phyloP scores from a whole-genome alignment of 2,113 vertebrate genomes.

The Mirounga angustirostris region DNA sequence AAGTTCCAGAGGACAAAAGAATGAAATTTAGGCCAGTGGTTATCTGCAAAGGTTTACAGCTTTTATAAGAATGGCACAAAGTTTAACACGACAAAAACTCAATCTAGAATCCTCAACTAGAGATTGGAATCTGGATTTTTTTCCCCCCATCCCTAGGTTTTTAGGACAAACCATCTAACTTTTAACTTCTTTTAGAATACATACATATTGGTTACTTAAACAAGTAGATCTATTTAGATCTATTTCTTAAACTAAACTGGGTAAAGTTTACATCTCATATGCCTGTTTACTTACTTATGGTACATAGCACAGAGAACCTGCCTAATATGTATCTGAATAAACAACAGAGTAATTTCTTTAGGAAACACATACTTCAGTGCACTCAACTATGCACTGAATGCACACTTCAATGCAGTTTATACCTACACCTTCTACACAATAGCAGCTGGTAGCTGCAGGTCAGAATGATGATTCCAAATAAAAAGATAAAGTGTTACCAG shows the following conservation, averaged over 20 bases:
- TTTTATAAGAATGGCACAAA: slow-evolving; percentile 35
- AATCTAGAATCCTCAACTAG: not conserved
- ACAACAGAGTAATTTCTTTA: slow-evolving; percentile 2
- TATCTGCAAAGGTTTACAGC: not conserved
- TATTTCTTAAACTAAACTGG: not conserved
- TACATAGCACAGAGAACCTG: not conserved
- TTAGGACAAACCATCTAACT: slow-evolving; percentile 34
- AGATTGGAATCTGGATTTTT: not conserved
- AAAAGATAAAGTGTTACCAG: slow-evolving; percentile 46
- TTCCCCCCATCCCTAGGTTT: not conserved
- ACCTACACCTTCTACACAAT: not conserved
- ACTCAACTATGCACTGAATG: not conserved
- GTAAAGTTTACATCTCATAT: not conserved
- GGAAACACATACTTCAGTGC: not conserved
- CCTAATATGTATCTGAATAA: not conserved
- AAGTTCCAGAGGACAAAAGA: slow-evolving; percentile 36
- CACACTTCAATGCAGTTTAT: not conserved
- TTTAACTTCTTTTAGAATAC: slow-evolving; percentile 25
- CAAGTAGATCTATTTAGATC: not conserved
- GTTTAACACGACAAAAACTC: slow-evolving; percentile 31
- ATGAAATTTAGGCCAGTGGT: slow-evolving; percentile 24
- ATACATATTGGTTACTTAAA: not conserved
- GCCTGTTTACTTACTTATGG: slow-evolving; percentile 18
- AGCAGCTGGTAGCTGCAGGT: not conserved
- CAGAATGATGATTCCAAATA: slow-evolving; percentile 30